These are phyloP conservation scores for Cecropterus lyciades DNA, from an alignment of 1,140 invertebrate genomes.

Conservation along the genomic window DNA sequence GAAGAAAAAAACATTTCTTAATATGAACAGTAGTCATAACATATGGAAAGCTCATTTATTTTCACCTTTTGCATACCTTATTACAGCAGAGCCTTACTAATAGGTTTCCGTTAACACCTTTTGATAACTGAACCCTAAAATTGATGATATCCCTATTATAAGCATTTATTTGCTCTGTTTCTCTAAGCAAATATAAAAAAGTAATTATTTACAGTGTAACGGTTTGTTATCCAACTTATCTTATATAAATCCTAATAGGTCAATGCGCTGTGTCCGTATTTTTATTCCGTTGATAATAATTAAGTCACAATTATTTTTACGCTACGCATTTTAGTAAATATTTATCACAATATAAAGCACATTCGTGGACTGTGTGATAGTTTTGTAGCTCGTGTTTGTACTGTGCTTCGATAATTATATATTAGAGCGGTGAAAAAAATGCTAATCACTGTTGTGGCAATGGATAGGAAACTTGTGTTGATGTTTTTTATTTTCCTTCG, in stretches of 20 bases:
- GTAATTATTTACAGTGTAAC: constrained; percentile 11
- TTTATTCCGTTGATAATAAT: constrained; percentile 44
- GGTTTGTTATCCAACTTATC: constrained; percentile 17
- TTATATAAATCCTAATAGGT: constrained; percentile 40
- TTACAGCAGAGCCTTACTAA: too few relatives aligned
- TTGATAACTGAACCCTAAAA: too few relatives aligned
- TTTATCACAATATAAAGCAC: constrained; percentile 65
- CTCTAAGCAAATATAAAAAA: neutral
- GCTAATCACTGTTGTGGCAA: constrained; percentile 38
- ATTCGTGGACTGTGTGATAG: constrained; percentile 49
- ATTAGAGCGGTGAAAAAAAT: constrained; percentile 38
- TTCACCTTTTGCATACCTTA: too few relatives aligned
- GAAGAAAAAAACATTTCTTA: too few relatives aligned
- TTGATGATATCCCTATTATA: too few relatives aligned
- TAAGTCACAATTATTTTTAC: constrained; percentile 47
- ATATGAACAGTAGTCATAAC: too few relatives aligned
- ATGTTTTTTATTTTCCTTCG: constrained; percentile 41
- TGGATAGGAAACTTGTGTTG: constrained; percentile 39
- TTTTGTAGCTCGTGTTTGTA: constrained; percentile 53
- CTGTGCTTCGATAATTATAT: constrained; percentile 37
- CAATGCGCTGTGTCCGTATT: constrained; percentile 55
- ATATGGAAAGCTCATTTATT: too few relatives aligned
- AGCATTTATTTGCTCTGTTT: neutral
- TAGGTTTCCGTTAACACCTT: too few relatives aligned
- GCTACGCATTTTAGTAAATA: constrained; percentile 47